Conservation (phyloP, 2,113 vertebrate genomes). For the Zeus faber region DNA sequence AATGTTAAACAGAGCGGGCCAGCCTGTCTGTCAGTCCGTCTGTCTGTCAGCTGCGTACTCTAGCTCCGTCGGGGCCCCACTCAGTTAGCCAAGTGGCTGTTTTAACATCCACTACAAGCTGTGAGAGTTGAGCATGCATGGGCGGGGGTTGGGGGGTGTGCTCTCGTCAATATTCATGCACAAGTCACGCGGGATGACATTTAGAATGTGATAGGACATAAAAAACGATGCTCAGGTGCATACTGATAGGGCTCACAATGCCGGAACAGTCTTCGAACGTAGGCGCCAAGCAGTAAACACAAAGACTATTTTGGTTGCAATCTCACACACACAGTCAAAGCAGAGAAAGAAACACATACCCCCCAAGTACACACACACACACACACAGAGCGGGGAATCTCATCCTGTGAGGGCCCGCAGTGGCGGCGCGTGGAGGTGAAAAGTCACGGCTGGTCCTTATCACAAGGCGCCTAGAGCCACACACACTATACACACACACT, state of each 20-base stretch:
- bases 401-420: background rate
- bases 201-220: conserved; percentile 26
- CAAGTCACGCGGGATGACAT: conserved; percentile 30
- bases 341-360: background rate
- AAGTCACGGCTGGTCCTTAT: conserved; percentile 16
- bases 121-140: background rate
- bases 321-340: background rate
- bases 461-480: too few species aligned
- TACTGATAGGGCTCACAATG: too few species aligned
- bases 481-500: conserved; percentile 3
- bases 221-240: too few species aligned
- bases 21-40: background rate
- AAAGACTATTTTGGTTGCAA: too few species aligned
- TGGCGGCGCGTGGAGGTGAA: conserved; percentile 9
- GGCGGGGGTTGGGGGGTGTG: background rate
- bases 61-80: conserved; percentile 20
- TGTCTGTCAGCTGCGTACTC: background rate
- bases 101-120: conserved; percentile 37
- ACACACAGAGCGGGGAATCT: conserved; percentile 2
- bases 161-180: conserved; percentile 36
- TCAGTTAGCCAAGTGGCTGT: conserved; percentile 36
- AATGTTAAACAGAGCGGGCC: conserved; percentile 6
- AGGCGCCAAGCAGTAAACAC: too few species aligned
- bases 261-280: too few species aligned
- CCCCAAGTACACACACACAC: conserved; percentile 8